phyloP scores from a whole-genome alignment of 92 coral and sea anemone genomes.

The Zoanthus sansibaricus region DNA sequence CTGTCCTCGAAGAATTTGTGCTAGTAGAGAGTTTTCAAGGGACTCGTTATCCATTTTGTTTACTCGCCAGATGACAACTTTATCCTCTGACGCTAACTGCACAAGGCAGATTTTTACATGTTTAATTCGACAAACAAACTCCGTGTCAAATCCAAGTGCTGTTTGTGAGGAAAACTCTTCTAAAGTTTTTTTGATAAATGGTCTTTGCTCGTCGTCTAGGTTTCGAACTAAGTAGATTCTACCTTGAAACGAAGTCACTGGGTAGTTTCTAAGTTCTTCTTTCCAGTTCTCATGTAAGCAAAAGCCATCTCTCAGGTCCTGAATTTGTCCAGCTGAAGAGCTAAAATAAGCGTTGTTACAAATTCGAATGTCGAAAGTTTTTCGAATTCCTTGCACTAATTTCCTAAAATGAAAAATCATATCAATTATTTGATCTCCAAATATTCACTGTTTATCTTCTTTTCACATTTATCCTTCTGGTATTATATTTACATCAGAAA shows the following conservation, averaged over 20 bases:
- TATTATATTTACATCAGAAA: slow-evolving; percentile 4
- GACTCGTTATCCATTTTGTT: slow-evolving; percentile 39
- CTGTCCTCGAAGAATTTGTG: slow-evolving; percentile 32
- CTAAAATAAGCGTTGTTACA: not conserved
- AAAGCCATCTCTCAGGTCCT: slow-evolving; percentile 3
- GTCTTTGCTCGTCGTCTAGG: slow-evolving; percentile 31
- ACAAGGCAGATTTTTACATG: slow-evolving; percentile 32
- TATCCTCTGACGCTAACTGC: slow-evolving; percentile 39
- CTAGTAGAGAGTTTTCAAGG: slow-evolving; percentile 34
- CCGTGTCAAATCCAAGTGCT: slow-evolving; percentile 39
- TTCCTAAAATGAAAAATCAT: not conserved
- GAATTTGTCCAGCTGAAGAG: slow-evolving; percentile 7
- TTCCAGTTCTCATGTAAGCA: slow-evolving; percentile 36
- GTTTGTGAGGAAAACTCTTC: slow-evolving; percentile 13
- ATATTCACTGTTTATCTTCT: not conserved
- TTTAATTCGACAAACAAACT: slow-evolving; percentile 35
- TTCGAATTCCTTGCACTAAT: not conserved
- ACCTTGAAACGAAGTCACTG: slow-evolving; percentile 43
- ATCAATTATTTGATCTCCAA: not conserved
- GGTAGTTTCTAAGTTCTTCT: slow-evolving; percentile 34
- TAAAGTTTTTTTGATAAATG: slow-evolving; percentile 37
- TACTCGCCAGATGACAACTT: slow-evolving; percentile 38
- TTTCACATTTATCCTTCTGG: not conserved
- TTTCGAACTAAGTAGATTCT: slow-evolving; percentile 17
- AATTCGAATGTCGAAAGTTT: not conserved